These are phyloP conservation scores for Euborellia annulipes DNA, from an alignment of 1,140 invertebrate species.

Conservation along the genomic window DNA sequence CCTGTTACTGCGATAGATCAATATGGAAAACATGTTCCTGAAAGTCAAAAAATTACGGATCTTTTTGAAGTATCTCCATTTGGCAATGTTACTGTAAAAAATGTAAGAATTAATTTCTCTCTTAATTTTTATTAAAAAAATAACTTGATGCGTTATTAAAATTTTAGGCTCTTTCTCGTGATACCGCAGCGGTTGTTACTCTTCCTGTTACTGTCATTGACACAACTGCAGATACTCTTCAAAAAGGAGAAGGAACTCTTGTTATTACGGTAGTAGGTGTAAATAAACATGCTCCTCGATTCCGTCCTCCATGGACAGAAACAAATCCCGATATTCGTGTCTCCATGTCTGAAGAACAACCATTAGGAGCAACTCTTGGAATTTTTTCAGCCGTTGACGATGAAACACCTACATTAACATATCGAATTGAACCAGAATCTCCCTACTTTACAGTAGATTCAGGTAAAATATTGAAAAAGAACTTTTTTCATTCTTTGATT, in stretches of 20 bases:
- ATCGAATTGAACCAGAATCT: constrained; percentile 50
- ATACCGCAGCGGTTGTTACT: constrained; percentile 52
- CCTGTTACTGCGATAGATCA: constrained; percentile 62
- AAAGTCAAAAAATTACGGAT: constrained; percentile 21
- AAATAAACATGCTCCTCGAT: constrained; percentile 46
- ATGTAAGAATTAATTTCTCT: too few species aligned
- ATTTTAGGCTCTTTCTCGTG: constrained; percentile 36
- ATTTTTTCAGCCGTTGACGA: constrained; percentile 66
- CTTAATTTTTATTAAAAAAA: neutral
- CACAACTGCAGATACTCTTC: constrained; percentile 54
- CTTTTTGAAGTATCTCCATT: too few species aligned
- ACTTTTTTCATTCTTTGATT: neutral
- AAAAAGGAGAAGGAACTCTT: constrained; percentile 59
- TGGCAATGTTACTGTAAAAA: too few species aligned
- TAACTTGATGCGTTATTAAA: neutral
- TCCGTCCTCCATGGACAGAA: constrained; percentile 50
- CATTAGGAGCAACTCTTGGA: constrained; percentile 58
- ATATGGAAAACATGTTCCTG: constrained; percentile 55
- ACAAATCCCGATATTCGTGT: too few species aligned
- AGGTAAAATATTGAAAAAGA: neutral
- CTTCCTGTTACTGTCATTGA: constrained; percentile 68
- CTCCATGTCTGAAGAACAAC: constrained; percentile 62
- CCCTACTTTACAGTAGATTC: constrained; percentile 58
- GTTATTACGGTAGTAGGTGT: constrained; percentile 76
- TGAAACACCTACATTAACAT: constrained; percentile 67